phyloP scores from a whole-genome alignment of 2,113 vertebrate genomes.

The Genyomyrus donnyi region DNA sequence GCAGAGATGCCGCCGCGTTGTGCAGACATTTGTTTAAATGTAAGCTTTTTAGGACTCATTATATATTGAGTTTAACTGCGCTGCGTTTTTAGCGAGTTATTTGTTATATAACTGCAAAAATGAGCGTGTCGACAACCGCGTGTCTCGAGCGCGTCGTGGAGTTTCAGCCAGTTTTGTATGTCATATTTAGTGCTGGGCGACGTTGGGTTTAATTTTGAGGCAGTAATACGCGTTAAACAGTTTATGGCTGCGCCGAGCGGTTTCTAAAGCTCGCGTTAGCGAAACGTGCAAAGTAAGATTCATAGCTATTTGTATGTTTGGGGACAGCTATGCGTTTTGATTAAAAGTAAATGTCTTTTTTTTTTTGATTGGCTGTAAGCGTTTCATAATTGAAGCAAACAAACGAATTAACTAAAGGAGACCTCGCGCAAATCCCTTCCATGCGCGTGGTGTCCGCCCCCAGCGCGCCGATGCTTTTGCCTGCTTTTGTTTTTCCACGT shows the following conservation, averaged over 20 bases:
- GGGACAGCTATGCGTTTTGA: background rate
- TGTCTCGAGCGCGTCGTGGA: background rate
- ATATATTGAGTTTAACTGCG: background rate
- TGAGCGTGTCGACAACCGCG: background rate
- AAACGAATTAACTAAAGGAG: background rate
- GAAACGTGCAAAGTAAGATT: background rate
- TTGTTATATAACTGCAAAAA: background rate
- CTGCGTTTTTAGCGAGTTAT: background rate
- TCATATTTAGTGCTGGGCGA: too few relatives aligned
- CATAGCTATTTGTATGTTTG: background rate
- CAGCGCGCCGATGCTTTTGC: conserved; percentile 16
- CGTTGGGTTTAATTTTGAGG: background rate
- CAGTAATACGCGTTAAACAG: background rate
- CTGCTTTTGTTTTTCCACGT: background rate
- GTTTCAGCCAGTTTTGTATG: background rate
- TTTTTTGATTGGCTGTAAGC: background rate
- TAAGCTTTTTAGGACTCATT: background rate
- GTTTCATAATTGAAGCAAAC: background rate
- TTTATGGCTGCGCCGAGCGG: background rate
- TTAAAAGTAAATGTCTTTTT: background rate
- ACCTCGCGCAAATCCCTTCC: background rate
- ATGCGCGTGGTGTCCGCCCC: conserved; percentile 48
- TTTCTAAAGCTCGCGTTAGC: background rate
- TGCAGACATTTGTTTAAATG: background rate
- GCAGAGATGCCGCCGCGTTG: background rate